phyloP scores from a whole-genome alignment of 37 sponge, comb jelly and placozoan species.

The Hormiphora californensis region DNA sequence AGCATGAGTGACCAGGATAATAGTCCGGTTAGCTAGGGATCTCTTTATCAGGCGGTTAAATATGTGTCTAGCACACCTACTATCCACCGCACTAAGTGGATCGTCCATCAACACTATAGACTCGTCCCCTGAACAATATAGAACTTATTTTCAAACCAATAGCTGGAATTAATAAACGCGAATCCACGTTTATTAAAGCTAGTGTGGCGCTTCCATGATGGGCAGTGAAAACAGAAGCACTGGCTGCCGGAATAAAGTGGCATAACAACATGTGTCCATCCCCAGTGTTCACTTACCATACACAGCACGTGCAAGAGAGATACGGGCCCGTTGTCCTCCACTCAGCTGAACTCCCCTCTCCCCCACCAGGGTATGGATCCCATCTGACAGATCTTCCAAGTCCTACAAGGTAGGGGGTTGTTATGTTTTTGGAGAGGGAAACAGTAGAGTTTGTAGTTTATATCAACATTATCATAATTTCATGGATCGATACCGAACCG shows the following conservation, averaged over 20 bases:
- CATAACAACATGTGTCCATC: too few species aligned
- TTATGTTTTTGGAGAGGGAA: too few species aligned
- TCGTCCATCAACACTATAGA: constrained; percentile 6
- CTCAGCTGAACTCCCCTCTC: constrained; percentile 50
- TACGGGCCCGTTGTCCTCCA: constrained; percentile 16
- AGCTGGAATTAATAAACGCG: too few species aligned
- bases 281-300: constrained; percentile 34
- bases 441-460: too few species aligned
- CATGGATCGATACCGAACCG: too few species aligned
- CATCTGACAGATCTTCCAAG: background rate
- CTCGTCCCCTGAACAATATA: background rate
- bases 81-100: constrained; percentile 40
- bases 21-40: background rate
- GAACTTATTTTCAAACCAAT: too few species aligned
- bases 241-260: too few species aligned
- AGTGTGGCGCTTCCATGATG: too few species aligned
- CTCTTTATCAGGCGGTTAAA: background rate
- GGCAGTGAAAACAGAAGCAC: too few species aligned
- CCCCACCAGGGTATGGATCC: constrained; percentile 29
- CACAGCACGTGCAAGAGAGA: constrained; percentile 30
- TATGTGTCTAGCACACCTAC: constrained; percentile 39
- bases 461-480: too few species aligned
- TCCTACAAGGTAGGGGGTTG: constrained; percentile 2
- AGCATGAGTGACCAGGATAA: constrained; percentile 31
- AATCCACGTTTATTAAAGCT: too few species aligned